These are phyloP conservation scores for Rafetus swinhoei DNA, from an alignment of 2,113 vertebrate genomes.

Conservation along the genomic window DNA sequence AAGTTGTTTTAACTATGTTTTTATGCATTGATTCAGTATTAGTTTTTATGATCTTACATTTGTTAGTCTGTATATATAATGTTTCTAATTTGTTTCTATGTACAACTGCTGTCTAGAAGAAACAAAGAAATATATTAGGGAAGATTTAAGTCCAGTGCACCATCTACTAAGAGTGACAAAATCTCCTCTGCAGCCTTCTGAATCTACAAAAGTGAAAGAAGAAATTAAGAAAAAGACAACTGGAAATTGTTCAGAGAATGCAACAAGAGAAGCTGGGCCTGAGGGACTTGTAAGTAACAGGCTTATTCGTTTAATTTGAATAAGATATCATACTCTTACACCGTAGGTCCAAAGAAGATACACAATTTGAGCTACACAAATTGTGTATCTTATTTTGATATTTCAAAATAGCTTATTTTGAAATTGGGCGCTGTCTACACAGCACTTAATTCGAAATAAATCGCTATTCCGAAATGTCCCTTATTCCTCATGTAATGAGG, in stretches of 20 bases:
- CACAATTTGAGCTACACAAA: too few relatives aligned
- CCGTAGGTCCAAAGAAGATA: neutral
- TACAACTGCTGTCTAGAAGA: conserved; percentile 74
- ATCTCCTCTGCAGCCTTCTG: conserved; percentile 45
- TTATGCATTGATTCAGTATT: neutral
- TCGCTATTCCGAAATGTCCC: too few relatives aligned
- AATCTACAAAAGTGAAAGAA: conserved; percentile 61
- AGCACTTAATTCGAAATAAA: too few relatives aligned
- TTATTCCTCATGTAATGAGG: too few relatives aligned
- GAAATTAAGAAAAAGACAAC: conserved; percentile 74
- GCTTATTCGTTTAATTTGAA: neutral
- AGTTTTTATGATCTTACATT: neutral
- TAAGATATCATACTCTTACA: too few relatives aligned
- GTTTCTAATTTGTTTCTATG: conserved; percentile 34
- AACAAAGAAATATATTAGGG: conserved; percentile 62
- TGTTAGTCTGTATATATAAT: neutral
- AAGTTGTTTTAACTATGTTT: neutral
- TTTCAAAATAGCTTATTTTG: too few relatives aligned
- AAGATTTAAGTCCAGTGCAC: conserved; percentile 71
- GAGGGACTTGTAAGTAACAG: conserved; percentile 62
- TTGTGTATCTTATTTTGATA: too few relatives aligned
- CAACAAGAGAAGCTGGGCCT: conserved; percentile 65
- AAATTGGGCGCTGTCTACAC: too few relatives aligned
- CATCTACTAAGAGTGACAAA: conserved; percentile 70
- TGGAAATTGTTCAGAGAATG: conserved; percentile 80